phyloP scores from a whole-genome alignment of 2,797 vertebrate species.

The Furcifer pardalis region DNA sequence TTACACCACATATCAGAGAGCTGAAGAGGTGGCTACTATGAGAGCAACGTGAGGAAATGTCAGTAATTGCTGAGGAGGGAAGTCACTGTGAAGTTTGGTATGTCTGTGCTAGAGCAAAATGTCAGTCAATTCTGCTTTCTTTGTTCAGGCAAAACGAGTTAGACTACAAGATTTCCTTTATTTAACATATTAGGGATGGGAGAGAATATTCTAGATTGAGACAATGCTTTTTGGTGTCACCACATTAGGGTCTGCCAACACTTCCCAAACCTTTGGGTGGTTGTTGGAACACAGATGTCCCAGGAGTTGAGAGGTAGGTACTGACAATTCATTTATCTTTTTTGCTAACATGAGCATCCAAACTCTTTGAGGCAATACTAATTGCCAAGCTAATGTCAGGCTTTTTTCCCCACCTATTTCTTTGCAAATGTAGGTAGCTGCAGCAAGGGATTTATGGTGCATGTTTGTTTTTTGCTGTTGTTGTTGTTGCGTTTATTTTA shows the following conservation, averaged over 20 bases:
- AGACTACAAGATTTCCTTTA: slow-evolving; percentile 11
- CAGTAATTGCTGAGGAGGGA: slow-evolving; percentile 27
- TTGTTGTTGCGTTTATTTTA: too few relatives aligned
- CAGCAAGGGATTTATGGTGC: slow-evolving; percentile 52
- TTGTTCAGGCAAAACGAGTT: slow-evolving; percentile 31
- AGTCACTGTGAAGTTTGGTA: slow-evolving; percentile 29
- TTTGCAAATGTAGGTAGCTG: slow-evolving; percentile 67
- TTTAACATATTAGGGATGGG: background rate
- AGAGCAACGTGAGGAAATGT: slow-evolving; percentile 32
- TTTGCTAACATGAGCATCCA: slow-evolving; percentile 68
- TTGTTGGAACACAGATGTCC: slow-evolving; percentile 46
- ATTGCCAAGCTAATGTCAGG: slow-evolving; percentile 68
- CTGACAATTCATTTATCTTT: slow-evolving; percentile 62
- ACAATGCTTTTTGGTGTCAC: slow-evolving; percentile 31
- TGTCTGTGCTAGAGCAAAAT: slow-evolving; percentile 7
- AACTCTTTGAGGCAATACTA: slow-evolving; percentile 62
- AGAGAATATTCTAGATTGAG: slow-evolving; percentile 24
- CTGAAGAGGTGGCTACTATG: slow-evolving; percentile 26
- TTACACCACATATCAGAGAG: slow-evolving; percentile 42
- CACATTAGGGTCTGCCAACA: slow-evolving; percentile 48
- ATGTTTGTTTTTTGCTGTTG: too few relatives aligned
- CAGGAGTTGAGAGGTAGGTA: slow-evolving; percentile 58
- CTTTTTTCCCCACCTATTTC: slow-evolving; percentile 73
- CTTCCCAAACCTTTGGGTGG: slow-evolving; percentile 39
- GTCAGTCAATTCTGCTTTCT: background rate